These are phyloP conservation scores for Trichogramma evanescens DNA, from an alignment of 2,888 invertebrate species.

Conservation along the genomic window DNA sequence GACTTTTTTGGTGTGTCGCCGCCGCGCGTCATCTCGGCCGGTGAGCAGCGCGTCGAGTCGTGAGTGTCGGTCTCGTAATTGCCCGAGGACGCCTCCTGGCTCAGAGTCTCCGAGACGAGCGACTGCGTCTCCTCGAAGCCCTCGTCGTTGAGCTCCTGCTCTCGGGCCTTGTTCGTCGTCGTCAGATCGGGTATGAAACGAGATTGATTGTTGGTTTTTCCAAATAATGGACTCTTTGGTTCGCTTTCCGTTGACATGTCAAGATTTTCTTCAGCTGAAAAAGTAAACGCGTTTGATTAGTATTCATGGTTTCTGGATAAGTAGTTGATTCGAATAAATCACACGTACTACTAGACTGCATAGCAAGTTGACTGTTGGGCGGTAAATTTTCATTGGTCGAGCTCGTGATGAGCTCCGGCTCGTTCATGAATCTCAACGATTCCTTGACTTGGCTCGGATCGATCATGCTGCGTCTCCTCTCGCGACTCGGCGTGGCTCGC, in stretches of 20 bases:
- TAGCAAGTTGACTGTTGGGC: slow-evolving; percentile 1
- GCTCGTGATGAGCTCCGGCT: slow-evolving; percentile 21
- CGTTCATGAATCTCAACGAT: slow-evolving; percentile 21
- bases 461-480: slow-evolving; percentile 46
- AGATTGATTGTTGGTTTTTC: not conserved
- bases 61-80: slow-evolving; percentile 59
- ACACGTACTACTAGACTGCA: no score
- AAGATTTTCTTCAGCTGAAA: no score
- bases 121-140: slow-evolving; percentile 88
- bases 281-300: no score
- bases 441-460: slow-evolving; percentile 46
- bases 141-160: slow-evolving; percentile 76
- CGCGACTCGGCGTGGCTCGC: slow-evolving; percentile 43
- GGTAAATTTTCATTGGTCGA: slow-evolving; percentile 15
- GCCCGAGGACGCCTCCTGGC: slow-evolving; percentile 76
- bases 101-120: slow-evolving; percentile 77
- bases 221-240: no score
- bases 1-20: not conserved
- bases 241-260: no score
- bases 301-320: no score
- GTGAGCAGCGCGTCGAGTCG: slow-evolving; percentile 45
- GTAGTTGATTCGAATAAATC: no score
- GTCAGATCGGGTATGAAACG: slow-evolving; percentile 49
- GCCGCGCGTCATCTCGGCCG: slow-evolving; percentile 32
- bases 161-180: slow-evolving; percentile 44